A percentile compares a stretch with the other conserved stretches of the same genome.
phyloP scores from a whole-genome alignment of 2,113 vertebrate genomes.

The Ailuropoda melanoleuca region DNA sequence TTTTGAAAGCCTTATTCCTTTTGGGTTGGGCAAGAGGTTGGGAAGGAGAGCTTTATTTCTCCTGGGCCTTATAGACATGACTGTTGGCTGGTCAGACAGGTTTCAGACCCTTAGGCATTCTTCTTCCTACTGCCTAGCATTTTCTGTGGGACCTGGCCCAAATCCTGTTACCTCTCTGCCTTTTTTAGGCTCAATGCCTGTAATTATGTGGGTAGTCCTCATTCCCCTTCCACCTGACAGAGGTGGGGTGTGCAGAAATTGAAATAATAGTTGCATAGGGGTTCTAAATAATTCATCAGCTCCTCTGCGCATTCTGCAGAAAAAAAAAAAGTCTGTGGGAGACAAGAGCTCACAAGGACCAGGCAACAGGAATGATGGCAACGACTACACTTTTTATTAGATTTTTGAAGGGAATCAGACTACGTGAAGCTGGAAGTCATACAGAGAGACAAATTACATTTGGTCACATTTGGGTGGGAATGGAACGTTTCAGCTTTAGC shows the following conservation, averaged over 20 bases:
- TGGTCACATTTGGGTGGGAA: slow-evolving; percentile 55
- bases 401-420: slow-evolving; percentile 60
- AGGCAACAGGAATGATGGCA: slow-evolving; percentile 51
- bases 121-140: not conserved
- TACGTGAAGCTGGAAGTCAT: slow-evolving; percentile 56
- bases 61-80: not conserved
- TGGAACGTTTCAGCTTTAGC: slow-evolving; percentile 53
- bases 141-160: slow-evolving; percentile 25
- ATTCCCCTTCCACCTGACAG: slow-evolving; percentile 30
- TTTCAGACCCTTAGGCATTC: slow-evolving; percentile 34
- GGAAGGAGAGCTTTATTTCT: slow-evolving; percentile 43
- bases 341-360: slow-evolving; percentile 34
- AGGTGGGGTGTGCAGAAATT: slow-evolving; percentile 52
- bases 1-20: slow-evolving; percentile 38
- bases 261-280: slow-evolving; percentile 50
- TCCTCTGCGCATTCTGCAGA: slow-evolving; percentile 19
- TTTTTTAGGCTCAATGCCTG: slow-evolving; percentile 45
- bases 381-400: slow-evolving; percentile 50
- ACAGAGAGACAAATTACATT: slow-evolving; percentile 72
- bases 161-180: not conserved
- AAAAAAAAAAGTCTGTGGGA: slow-evolving; percentile 55
- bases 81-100: not conserved
- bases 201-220: slow-evolving; percentile 46
- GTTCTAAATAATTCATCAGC: slow-evolving; percentile 66
- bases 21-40: not conserved